Percentiles rank a stretch among this genome's conserved stretches.
Evolutionary conservation across 2,797 vertebrate genomes (phyloP).

Genomic region (Etheostoma nigrum): DNA sequence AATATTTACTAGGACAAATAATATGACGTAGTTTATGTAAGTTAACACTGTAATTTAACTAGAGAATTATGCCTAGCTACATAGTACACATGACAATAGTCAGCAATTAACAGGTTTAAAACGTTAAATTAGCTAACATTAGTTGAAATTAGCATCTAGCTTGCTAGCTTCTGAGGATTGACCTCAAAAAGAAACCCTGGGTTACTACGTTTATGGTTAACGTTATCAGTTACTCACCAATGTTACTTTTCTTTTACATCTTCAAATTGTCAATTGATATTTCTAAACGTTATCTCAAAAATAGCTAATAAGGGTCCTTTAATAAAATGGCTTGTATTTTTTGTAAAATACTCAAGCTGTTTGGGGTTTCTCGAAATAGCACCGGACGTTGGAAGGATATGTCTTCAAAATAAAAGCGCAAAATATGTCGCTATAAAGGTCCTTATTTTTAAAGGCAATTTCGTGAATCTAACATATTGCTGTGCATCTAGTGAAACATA

Average conservation of each 20-base stretch:
- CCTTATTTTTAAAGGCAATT: neutral
- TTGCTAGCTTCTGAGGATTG: neutral
- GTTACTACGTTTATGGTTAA: neutral
- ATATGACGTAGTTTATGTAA: neutral
- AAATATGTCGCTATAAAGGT: neutral
- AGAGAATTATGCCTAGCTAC: neutral
- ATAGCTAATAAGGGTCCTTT: neutral
- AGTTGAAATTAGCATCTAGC: neutral
- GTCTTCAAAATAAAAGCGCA: constrained; percentile 26
- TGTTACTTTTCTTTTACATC: neutral
- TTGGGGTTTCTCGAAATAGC: too few relatives aligned
- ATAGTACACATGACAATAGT: neutral
- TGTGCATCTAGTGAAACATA: neutral
- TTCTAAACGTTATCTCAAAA: neutral
- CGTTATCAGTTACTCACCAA: neutral
- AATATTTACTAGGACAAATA: neutral
- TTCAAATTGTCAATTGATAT: neutral
- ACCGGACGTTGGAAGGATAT: rapidly evolving
- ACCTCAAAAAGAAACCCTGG: neutral
- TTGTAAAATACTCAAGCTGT: too few relatives aligned
- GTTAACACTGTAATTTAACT: neutral
- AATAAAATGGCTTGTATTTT: too few relatives aligned
- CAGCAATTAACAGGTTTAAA: neutral
- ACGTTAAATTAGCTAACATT: neutral
- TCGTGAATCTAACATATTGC: too few relatives aligned